These are phyloP conservation scores for Hypolimnas misippus DNA, from an alignment of 2,888 invertebrate genomes.

Conservation along the genomic window DNA sequence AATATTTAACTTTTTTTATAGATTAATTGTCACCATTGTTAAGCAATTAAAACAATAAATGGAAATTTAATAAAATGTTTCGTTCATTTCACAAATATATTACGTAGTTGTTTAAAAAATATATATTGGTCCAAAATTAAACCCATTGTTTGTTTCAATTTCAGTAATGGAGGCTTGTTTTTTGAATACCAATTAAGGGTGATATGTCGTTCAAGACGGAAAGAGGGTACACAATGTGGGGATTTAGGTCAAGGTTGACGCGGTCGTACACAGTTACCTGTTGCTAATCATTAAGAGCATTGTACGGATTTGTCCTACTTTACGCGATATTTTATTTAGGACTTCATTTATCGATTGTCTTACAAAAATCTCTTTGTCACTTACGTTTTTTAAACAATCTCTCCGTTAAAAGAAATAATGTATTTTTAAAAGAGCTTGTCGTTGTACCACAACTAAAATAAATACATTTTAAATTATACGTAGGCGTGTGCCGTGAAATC, in stretches of 20 bases:
- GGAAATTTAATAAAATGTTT: too few relatives aligned
- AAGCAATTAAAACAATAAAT: too few relatives aligned
- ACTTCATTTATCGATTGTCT: background rate
- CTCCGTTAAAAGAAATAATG: background rate
- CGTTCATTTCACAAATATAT: too few relatives aligned
- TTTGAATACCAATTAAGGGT: conserved; percentile 39
- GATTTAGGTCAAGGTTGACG: conserved; percentile 54
- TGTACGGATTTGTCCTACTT: conserved; percentile 27
- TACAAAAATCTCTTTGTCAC: background rate
- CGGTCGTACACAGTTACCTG: conserved; percentile 43
- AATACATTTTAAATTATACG: conserved; percentile 32
- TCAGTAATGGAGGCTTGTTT: background rate
- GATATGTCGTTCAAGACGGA: conserved; percentile 46
- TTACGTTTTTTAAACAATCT: background rate
- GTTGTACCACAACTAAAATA: conserved; percentile 7
- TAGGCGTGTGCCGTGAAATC: conserved; percentile 45
- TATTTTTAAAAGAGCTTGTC: background rate
- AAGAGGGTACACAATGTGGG: conserved; percentile 49
- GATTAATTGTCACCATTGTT: too few relatives aligned
- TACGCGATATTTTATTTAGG: conserved; percentile 20
- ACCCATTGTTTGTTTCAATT: background rate
- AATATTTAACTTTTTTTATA: too few relatives aligned
- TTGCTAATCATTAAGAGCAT: conserved; percentile 30
- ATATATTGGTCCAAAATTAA: background rate
- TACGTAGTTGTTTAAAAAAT: too few relatives aligned